These are phyloP conservation scores for Drosophila guanche DNA, from an alignment of 1,140 invertebrate species.

Conservation along the genomic window DNA sequence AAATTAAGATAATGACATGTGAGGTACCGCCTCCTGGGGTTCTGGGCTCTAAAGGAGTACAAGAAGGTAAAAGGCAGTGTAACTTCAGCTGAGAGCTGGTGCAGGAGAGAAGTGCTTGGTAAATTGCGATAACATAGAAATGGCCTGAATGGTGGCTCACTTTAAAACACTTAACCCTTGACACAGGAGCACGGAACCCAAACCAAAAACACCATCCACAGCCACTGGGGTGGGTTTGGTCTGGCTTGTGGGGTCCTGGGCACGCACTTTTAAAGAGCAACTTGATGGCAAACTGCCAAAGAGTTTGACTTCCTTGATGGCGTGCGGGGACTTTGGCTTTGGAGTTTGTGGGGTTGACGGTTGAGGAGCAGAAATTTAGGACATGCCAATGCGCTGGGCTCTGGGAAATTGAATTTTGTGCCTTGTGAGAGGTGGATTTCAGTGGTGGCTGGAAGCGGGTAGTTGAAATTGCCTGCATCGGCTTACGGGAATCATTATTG, in stretches of 20 bases:
- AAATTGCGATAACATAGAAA: constrained; percentile 76
- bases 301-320: constrained; percentile 44
- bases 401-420: constrained; percentile 55
- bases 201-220: background rate
- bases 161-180: constrained; percentile 75
- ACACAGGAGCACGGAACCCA: constrained; percentile 18
- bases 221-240: constrained; percentile 1
- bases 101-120: constrained; percentile 51
- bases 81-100: background rate
- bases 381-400: constrained; percentile 48
- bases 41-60: background rate
- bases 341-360: background rate
- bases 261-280: constrained; percentile 74
- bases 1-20: constrained; percentile 81
- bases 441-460: constrained; percentile 16
- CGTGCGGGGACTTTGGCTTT: no score
- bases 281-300: constrained; percentile 71
- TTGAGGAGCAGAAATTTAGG: constrained; percentile 15
- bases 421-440: constrained; percentile 3
- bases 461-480: no score
- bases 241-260: background rate
- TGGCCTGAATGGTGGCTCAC: constrained; percentile 59
- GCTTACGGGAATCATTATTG: no score
- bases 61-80: background rate
- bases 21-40: constrained; percentile 51